phyloP scores from a whole-genome alignment of 64 coral and sea anemone genomes.

The Acropora tenuis region DNA sequence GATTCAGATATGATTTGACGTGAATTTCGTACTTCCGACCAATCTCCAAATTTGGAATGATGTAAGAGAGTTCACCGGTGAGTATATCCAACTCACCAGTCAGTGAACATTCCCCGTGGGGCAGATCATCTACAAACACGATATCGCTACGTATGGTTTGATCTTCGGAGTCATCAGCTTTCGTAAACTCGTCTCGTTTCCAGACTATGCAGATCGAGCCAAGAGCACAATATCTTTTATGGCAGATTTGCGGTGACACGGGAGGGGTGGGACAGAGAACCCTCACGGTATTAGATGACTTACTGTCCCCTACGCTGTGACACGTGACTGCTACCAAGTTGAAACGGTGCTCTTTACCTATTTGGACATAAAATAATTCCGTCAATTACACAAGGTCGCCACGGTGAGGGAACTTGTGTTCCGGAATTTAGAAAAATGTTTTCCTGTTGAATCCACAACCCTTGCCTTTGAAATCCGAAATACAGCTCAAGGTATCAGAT shows the following conservation, averaged over 20 bases:
- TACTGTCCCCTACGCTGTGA: constrained; percentile 85
- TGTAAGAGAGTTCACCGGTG: constrained; percentile 59
- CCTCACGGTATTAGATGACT: constrained; percentile 55
- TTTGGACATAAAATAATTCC: neutral
- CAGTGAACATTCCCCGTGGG: constrained; percentile 60
- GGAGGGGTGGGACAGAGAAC: constrained; percentile 66
- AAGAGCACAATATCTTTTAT: constrained; percentile 4
- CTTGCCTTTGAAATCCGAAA: too few relatives aligned
- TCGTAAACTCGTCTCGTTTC: constrained; percentile 22
- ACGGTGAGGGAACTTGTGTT: too few relatives aligned
- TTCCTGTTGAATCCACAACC: too few relatives aligned
- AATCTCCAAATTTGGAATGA: constrained; percentile 42
- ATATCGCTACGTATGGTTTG: constrained; percentile 50
- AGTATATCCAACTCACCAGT: constrained; percentile 51
- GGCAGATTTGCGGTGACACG: constrained; percentile 64
- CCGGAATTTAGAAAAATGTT: too few relatives aligned
- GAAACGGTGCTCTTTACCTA: constrained; percentile 54
- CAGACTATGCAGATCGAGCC: constrained; percentile 61
- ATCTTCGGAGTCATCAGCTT: neutral
- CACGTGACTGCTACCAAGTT: constrained; percentile 67
- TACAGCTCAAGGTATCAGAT: too few relatives aligned
- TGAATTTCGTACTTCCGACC: constrained; percentile 66
- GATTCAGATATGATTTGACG: constrained; percentile 69
- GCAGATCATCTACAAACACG: constrained; percentile 74
- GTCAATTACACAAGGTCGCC: neutral